Base-by-base conservation (phyloP, 2,113 vertebrate genomes). In the Platycercus adscitus region DNA sequence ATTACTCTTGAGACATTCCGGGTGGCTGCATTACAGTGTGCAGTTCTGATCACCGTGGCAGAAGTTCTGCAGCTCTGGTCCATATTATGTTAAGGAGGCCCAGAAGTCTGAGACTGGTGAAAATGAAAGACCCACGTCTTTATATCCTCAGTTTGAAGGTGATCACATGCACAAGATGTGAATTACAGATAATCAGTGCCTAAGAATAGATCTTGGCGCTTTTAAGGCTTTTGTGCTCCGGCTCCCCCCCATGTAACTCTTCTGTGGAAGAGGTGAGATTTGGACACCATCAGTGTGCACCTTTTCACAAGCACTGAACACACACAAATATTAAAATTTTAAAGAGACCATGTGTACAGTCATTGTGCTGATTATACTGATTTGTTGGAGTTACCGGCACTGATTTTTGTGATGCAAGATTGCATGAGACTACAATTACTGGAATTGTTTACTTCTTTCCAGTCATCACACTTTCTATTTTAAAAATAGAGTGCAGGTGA, bases 221-320 rank as follows among this genome's bases (percentile, higher is more conserved):
- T 17, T 37, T 39, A 28, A 50, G 29, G 33, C 5, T 81, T 43
- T 35, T 75, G 25, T 77, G 25, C 15, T 73, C 35, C 0, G 0
- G 14, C 11, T 70, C 3, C 16, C 29, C 29, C 1, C 9, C 1
- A 0, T 17, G n/a, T 16, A 80, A 25, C 6, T 7, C 9, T 33
- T 55, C 65, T 31, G 4, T 18, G 2, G 6, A 64, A 75, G 81
- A 63, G 3, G 7, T 33, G 60, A 60, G 37, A 13, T 41, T 31
- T 1, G 3, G 23, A 33, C 8, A 5, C 6, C 11, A 18, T 35
- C 50, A 35, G 1, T 2, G 3, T 9, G 24, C 16, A 69, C 11
- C 4, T 77, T 91, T 88, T 66, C 71, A 70, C 64, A 66, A 65
- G 8, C 21, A 44, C 17, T 50, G 60, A 71, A 64, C n/a, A 58